Evolutionary conservation across 2,888 invertebrate species (phyloP).

Genomic region (Carcina quercana): DNA sequence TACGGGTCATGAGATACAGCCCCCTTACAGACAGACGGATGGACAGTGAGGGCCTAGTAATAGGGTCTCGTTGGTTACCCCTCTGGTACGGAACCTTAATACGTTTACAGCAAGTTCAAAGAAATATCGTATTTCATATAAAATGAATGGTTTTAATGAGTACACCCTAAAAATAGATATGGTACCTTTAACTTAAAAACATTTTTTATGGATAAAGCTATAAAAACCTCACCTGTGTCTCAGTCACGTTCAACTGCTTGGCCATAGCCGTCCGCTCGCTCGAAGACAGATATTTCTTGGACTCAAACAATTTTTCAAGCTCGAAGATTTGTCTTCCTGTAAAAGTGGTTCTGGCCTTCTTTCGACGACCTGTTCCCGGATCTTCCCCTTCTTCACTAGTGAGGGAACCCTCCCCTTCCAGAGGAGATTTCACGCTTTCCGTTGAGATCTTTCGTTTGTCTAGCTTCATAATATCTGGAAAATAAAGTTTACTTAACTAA

Average conservation of each 20-base stretch:
- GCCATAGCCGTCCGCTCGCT: slow-evolving; percentile 97
- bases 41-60: too few species aligned
- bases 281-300: slow-evolving; percentile 96
- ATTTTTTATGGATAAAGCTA: too few species aligned
- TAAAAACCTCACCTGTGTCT: slow-evolving; percentile 87
- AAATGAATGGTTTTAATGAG: too few species aligned
- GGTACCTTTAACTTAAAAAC: too few species aligned
- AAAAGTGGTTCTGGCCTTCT: slow-evolving; percentile 95
- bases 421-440: slow-evolving; percentile 56
- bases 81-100: too few species aligned
- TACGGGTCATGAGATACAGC: too few species aligned
- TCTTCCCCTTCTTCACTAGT: slow-evolving; percentile 72
- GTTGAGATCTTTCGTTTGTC: slow-evolving; percentile 65
- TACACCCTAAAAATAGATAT: too few species aligned
- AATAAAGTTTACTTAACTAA: slow-evolving; percentile 1
- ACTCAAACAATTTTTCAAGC: slow-evolving; percentile 95
- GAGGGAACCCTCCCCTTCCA: slow-evolving; percentile 57
- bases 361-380: slow-evolving; percentile 73
- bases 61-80: too few species aligned
- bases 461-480: slow-evolving; percentile 52
- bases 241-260: slow-evolving; percentile 93
- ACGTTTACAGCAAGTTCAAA: too few species aligned
- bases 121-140: too few species aligned
- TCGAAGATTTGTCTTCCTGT: slow-evolving; percentile 97
- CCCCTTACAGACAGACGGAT: too few species aligned